Base-by-base conservation (phyloP, 2,888 invertebrate species). In the Andrena praecox region DNA sequence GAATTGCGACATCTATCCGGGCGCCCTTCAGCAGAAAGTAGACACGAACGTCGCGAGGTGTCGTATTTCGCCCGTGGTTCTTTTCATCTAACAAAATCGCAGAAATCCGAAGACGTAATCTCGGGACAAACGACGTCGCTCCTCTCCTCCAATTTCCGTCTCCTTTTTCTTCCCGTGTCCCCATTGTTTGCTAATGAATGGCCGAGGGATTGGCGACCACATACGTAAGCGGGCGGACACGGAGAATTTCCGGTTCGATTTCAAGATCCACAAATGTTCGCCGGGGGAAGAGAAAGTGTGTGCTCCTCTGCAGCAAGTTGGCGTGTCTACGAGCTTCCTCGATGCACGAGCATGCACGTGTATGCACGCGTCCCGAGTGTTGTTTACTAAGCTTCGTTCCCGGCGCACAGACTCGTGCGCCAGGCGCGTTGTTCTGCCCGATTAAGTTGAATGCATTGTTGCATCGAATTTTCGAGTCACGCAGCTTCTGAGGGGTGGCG, bases 361-460 rank as follows among this genome's bases (percentile, higher is more conserved):
- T 63, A 56, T 54, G 67, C 70, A 60, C 50, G 10, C 50, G 54
- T 20, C 59, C 67, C 33, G 62, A 33, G 64, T 62, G 35, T 27
- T 70, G 74, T 70, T 75, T 60, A 66, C 66, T 60, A 71, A 80
- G 79, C 68, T 74, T n/a, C 68, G 60, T 33, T 20, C 60, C 48
- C 52, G 29, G 64, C 29, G 52, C 67, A 82, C 64, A 66, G 62
- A 60, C 59, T 27, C 35, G 62, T 62, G 12, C 69, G 64, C 59
- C 20, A 79, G 77, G 60, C 70, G 69, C 79, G 72, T 70, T 77
- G 79, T 88, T 85, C 80, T 70, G 70, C 72, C 67, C 87, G 84
- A 86, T 88, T 87, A 84, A 84, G 67, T 77, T 69, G 85, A 79
- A 80, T 75, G 77, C 85, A 80, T 76, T 67, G 77, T 66, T 77